Percentiles rank a stretch among this genome's conserved stretches.
phyloP scores from a whole-genome alignment of 2,888 invertebrate genomes.

The Papilio protenor region DNA sequence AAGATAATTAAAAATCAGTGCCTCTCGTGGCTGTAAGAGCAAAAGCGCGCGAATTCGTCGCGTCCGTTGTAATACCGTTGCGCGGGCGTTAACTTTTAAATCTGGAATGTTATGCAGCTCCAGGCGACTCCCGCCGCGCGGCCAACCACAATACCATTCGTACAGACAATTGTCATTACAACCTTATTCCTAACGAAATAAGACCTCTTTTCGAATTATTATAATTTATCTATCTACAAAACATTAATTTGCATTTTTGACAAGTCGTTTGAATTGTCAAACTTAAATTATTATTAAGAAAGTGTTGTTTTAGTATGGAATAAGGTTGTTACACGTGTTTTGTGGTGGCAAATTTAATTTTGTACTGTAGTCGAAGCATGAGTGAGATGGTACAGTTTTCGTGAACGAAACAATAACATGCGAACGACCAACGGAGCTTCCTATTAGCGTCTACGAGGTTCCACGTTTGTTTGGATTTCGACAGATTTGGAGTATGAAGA shows the following conservation, averaged over 20 bases:
- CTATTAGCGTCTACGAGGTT: slow-evolving; percentile 28
- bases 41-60: slow-evolving; percentile 67
- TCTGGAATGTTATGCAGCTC: slow-evolving; percentile 62
- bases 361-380: background rate
- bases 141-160: slow-evolving; percentile 43
- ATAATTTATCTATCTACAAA: slow-evolving; percentile 7
- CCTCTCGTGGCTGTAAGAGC: slow-evolving; percentile 29
- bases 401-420: slow-evolving; percentile 29
- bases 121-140: slow-evolving; percentile 56
- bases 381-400: slow-evolving; percentile 34
- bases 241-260: slow-evolving; percentile 35
- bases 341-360: slow-evolving; percentile 8
- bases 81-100: slow-evolving; percentile 67
- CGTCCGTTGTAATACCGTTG: slow-evolving; percentile 72
- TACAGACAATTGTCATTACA: slow-evolving; percentile 33
- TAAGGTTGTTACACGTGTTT: slow-evolving; percentile 17
- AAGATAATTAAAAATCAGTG: background rate
- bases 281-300: slow-evolving; percentile 7
- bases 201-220: slow-evolving; percentile 13
- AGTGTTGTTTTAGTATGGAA: slow-evolving; percentile 11
- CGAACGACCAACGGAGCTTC: slow-evolving; percentile 25
- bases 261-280: slow-evolving; percentile 40
- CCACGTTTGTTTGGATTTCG: slow-evolving; percentile 22
- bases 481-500: slow-evolving; percentile 3
- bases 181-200: slow-evolving; percentile 21